These are phyloP conservation scores for Pinna nobilis DNA, from an alignment of 1,140 invertebrate species.

Conservation along the genomic window DNA sequence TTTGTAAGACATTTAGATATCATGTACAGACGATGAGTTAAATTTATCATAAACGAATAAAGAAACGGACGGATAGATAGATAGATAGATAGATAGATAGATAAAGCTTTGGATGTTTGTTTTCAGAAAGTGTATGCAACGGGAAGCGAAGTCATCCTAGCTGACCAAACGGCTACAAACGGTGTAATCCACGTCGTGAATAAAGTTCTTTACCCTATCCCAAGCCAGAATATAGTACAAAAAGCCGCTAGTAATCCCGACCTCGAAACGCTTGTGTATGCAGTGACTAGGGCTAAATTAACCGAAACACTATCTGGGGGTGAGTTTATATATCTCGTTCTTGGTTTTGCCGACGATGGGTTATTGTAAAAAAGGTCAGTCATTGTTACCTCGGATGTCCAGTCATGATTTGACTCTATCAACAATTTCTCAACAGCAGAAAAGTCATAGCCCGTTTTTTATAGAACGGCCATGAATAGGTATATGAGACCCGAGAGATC, in stretches of 20 bases:
- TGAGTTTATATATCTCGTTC: no score
- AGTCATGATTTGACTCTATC: neutral
- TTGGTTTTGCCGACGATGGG: neutral
- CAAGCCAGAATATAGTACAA: constrained; percentile 29
- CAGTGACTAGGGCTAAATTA: constrained; percentile 37
- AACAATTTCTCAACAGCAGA: neutral
- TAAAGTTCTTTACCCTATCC: constrained; percentile 45
- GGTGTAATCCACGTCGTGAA: constrained; percentile 36
- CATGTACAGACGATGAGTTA: no score
- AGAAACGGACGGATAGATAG: no score
- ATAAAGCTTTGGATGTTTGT: neutral
- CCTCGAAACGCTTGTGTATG: constrained; percentile 38
- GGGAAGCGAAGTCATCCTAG: constrained; percentile 23
- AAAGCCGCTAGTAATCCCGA: constrained; percentile 13
- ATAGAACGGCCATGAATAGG: no score
- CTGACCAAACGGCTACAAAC: constrained; percentile 32
- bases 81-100: neutral
- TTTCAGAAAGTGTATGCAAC: constrained; percentile 20
- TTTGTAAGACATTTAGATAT: no score
- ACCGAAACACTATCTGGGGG: constrained; percentile 30
- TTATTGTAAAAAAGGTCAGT: no score
- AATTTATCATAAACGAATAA: no score
- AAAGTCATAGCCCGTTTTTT: neutral
- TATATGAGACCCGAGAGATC: no score
- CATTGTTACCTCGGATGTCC: no score